phyloP scores from a whole-genome alignment of 2,113 vertebrate genomes.

The Xyrauchen texanus region DNA sequence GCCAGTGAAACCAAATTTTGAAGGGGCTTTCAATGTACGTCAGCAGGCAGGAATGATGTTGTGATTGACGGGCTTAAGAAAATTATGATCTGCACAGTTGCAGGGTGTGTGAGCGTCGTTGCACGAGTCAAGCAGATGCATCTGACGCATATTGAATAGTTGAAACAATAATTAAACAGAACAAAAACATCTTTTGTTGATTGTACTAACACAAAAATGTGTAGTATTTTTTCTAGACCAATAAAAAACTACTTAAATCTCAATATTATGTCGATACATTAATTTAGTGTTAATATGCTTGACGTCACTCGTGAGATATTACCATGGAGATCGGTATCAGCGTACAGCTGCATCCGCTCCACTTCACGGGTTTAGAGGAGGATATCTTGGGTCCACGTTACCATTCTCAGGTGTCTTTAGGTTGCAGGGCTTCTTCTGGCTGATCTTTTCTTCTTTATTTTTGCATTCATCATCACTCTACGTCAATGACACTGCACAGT shows the following conservation, averaged over 20 bases:
- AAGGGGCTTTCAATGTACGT: not conserved
- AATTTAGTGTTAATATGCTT: not conserved
- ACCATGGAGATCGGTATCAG: not conserved
- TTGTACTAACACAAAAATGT: too few relatives aligned
- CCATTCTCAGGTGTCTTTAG: not conserved
- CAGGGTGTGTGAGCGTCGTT: too few relatives aligned
- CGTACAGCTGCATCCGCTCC: not conserved
- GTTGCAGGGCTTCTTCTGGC: not conserved
- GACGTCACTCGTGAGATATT: not conserved
- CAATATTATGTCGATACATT: too few relatives aligned
- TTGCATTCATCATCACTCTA: not conserved
- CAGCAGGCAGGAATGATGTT: not conserved
- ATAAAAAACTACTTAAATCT: too few relatives aligned
- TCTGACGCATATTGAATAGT: not conserved
- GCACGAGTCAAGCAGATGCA: too few relatives aligned
- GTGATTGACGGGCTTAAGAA: not conserved
- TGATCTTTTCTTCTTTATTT: not conserved
- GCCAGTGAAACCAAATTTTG: not conserved
- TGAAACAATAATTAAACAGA: not conserved
- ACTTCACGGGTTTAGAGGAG: not conserved
- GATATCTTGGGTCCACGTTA: not conserved
- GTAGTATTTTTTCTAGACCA: not conserved
- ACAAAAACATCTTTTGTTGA: too few relatives aligned
- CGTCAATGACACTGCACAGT: not conserved
- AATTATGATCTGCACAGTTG: slow-evolving; percentile 4